Evolutionary conservation across 2,888 invertebrate genomes (phyloP).

Genomic region (Protonemura montana): DNA sequence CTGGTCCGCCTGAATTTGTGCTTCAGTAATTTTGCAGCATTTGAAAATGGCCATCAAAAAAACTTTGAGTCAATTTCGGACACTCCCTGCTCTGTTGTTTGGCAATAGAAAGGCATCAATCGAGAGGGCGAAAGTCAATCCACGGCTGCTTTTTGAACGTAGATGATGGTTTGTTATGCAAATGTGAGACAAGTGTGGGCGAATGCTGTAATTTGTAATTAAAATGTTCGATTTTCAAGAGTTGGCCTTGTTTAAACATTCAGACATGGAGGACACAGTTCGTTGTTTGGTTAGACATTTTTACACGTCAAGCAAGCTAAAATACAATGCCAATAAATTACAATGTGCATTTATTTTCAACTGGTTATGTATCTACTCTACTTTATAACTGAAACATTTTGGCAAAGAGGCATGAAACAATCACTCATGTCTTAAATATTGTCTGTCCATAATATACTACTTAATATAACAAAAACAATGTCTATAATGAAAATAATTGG

Average conservation of each 20-base stretch:
- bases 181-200: neutral
- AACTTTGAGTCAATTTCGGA: too few relatives aligned
- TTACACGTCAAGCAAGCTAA: neutral
- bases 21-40: too few relatives aligned
- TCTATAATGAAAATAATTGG: neutral
- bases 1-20: too few relatives aligned
- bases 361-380: neutral
- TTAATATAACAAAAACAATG: neutral
- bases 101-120: too few relatives aligned
- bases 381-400: neutral
- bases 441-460: neutral
- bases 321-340: neutral
- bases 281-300: neutral
- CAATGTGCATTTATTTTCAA: neutral
- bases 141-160: neutral
- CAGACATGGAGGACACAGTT: neutral
- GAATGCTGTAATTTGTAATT: neutral
- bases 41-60: too few relatives aligned
- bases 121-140: neutral
- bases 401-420: neutral
- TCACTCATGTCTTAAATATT: constrained; percentile 23
- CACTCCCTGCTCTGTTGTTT: too few relatives aligned
- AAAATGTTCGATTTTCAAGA: neutral
- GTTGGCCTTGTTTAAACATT: neutral
- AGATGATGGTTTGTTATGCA: neutral